Evolutionary conservation across 2,797 vertebrate species (phyloP).

Genomic region (Coregonus ussuriensis): DNA sequence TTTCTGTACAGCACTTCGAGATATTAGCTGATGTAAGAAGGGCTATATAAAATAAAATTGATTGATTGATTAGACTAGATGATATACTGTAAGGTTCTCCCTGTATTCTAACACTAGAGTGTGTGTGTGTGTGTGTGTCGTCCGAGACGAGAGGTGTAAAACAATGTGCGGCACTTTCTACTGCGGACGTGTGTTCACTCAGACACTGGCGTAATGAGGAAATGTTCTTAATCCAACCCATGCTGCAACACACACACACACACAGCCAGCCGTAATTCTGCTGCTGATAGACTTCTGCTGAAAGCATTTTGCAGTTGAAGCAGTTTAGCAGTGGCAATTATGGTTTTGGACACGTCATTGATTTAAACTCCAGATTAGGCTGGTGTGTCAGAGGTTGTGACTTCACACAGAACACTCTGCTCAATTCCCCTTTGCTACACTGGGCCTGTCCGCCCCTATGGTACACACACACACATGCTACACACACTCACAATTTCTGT

Average conservation of each 20-base stretch:
- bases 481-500: no score
- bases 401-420: conserved; percentile 30
- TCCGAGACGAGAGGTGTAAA: conserved; percentile 44
- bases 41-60: no score
- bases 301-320: conserved; percentile 78
- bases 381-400: conserved; percentile 50
- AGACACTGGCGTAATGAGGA: conserved; percentile 75
- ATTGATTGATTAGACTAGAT: no score
- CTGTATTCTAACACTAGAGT: no score
- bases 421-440: neutral
- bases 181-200: conserved; percentile 44
- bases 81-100: no score
- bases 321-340: conserved; percentile 81
- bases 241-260: no score
- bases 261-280: conserved; percentile 67
- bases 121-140: no score
- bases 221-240: conserved; percentile 72
- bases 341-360: conserved; percentile 84
- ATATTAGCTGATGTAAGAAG: no score
- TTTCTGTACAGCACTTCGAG: no score
- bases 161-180: conserved; percentile 75
- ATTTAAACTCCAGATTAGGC: conserved; percentile 82
- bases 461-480: no score
- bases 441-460: neutral
- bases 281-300: conserved; percentile 76